Percentiles rank a stretch among this genome's conserved stretches.
These are phyloP conservation scores for Asbolus verrucosus DNA, from an alignment of 1,140 invertebrate genomes.

Conservation along the genomic window DNA sequence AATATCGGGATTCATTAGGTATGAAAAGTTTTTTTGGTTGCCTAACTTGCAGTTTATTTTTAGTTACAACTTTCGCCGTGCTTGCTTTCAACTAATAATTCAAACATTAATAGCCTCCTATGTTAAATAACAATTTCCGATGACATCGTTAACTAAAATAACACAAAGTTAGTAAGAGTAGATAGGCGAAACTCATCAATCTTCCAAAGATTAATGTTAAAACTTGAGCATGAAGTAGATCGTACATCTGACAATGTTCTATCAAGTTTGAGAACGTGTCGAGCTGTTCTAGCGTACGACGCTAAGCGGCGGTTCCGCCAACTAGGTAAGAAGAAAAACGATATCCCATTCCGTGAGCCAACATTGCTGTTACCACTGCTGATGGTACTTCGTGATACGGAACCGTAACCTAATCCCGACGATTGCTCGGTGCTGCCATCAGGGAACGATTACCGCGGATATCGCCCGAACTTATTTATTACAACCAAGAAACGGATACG, in stretches of 20 bases:
- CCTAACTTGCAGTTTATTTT: too few species aligned
- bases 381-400: background rate
- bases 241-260: conserved; percentile 53
- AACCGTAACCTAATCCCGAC: too few species aligned
- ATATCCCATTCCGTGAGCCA: conserved; percentile 11
- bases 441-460: conserved; percentile 49
- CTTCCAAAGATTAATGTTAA: conserved; percentile 57
- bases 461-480: conserved; percentile 52
- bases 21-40: conserved; percentile 13
- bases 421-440: conserved; percentile 52
- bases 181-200: conserved; percentile 52
- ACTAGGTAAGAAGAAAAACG: conserved; percentile 32
- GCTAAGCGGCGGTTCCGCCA: conserved; percentile 38
- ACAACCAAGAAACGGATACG: conserved; percentile 17
- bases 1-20: too few species aligned
- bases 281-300: conserved; percentile 20
- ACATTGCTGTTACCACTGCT: background rate
- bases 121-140: background rate
- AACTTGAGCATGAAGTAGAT: conserved; percentile 52
- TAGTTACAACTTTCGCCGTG: conserved; percentile 7
- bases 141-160: background rate
- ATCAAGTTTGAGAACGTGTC: conserved; percentile 48
- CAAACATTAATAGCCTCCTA: background rate
- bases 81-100: too few species aligned
- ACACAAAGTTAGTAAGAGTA: background rate